Evolutionary conservation across 2,797 vertebrate species (phyloP).

Genomic region (Rhincodon typus): DNA sequence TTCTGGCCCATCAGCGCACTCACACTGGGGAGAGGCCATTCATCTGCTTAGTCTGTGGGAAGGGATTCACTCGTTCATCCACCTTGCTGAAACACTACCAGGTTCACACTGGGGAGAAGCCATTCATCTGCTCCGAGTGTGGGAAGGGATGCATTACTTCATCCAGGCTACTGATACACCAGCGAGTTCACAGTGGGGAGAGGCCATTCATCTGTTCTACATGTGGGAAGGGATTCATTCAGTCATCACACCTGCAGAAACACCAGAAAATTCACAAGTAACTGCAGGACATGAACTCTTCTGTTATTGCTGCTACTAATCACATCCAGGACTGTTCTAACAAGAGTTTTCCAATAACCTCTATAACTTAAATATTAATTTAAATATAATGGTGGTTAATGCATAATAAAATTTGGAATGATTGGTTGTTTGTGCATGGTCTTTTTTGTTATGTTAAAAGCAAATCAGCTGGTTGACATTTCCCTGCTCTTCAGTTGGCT

Average conservation of each 20-base stretch:
- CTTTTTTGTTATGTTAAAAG: background rate
- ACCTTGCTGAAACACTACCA: background rate
- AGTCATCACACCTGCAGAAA: background rate
- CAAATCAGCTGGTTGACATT: background rate
- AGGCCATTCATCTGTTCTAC: background rate
- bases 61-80: slow-evolving; percentile 2
- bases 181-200: background rate
- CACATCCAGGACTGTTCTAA: background rate
- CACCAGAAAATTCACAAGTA: background rate
- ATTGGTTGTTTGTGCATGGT: background rate
- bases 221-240: slow-evolving; percentile 12
- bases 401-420: background rate
- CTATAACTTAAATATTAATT: background rate
- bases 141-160: background rate
- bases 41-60: background rate
- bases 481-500: background rate
- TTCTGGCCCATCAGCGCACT: background rate
- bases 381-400: background rate
- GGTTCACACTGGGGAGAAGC: background rate
- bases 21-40: slow-evolving; percentile 11
- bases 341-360: background rate
- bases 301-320: background rate
- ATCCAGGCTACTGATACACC: background rate
- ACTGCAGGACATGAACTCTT: background rate
- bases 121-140: background rate